Conservation (phyloP, 2,888 invertebrate genomes). For the Aporophyla nigra region DNA sequence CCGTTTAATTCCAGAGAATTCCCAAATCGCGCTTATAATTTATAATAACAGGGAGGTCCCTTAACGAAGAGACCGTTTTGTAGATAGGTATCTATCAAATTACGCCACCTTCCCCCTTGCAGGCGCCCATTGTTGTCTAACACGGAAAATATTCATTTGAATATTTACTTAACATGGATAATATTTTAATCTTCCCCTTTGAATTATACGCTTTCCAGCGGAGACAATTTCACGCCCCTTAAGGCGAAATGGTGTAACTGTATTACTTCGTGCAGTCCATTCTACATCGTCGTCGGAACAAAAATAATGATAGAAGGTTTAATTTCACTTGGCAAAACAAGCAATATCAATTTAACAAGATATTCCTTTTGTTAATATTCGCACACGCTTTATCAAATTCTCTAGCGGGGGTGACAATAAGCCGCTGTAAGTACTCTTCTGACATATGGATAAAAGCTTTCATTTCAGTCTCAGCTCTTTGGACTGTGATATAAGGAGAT, state of each 20-base stretch:
- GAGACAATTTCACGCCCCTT: constrained; percentile 90
- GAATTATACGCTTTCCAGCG: constrained; percentile 91
- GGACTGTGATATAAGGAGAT: constrained; percentile 82
- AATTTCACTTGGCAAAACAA: constrained; percentile 75
- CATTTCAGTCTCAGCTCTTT: constrained; percentile 90
- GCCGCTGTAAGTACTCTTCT: constrained; percentile 91
- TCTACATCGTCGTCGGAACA: constrained; percentile 69
- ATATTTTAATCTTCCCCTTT: constrained; percentile 92
- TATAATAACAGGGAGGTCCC: constrained; percentile 89
- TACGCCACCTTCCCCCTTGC: constrained; percentile 86
- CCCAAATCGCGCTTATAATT: constrained; percentile 89
- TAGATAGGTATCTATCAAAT: constrained; percentile 91
- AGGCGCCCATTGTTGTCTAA: constrained; percentile 89
- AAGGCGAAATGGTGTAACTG: constrained; percentile 81
- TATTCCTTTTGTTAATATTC: constrained; percentile 92
- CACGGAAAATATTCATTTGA: constrained; percentile 92
- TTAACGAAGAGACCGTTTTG: constrained; percentile 89
- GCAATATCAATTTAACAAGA: constrained; percentile 91
- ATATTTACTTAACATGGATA: constrained; percentile 92
- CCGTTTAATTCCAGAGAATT: constrained; percentile 86
- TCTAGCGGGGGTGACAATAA: constrained; percentile 91
- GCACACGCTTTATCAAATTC: constrained; percentile 91
- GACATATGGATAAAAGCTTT: constrained; percentile 91
- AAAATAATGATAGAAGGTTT: constrained; percentile 69
- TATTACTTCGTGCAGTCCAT: constrained; percentile 74